Conservation (phyloP, 2,888 invertebrate species). For the Pyrochroa serraticornis region DNA sequence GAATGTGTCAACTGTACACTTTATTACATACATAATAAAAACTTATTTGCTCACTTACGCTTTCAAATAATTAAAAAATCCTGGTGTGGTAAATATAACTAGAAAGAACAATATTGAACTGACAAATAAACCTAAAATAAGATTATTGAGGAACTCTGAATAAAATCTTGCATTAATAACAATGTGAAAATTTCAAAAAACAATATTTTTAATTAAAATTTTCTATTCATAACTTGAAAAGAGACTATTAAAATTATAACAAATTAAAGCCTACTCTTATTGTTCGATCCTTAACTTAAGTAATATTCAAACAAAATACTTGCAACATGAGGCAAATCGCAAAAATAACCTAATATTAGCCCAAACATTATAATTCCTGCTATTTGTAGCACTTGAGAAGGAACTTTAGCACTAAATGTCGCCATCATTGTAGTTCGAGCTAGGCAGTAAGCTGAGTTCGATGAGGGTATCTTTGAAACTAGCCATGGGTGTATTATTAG, state of each 20-base stretch:
- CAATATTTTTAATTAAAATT: not conserved
- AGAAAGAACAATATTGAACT: too few species aligned
- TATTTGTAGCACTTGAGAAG: slow-evolving; percentile 74
- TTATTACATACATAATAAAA: slow-evolving; percentile 26
- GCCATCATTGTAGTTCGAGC: slow-evolving; percentile 63
- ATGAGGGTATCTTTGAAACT: slow-evolving; percentile 43
- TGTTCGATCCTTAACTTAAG: too few species aligned
- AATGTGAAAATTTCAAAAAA: too few species aligned
- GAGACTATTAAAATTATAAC: too few species aligned
- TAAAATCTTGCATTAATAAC: too few species aligned
- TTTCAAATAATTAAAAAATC: not conserved
- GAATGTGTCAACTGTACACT: slow-evolving; percentile 34
- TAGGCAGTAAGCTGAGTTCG: slow-evolving; percentile 53
- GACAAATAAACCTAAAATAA: too few species aligned
- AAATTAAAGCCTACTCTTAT: too few species aligned
- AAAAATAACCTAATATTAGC: slow-evolving; percentile 14
- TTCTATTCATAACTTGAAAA: not conserved
- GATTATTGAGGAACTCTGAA: too few species aligned
- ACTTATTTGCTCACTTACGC: slow-evolving; percentile 31
- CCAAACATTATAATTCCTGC: slow-evolving; percentile 33
- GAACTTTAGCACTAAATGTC: slow-evolving; percentile 80
- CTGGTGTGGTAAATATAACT: too few species aligned
- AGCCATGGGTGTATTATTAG: slow-evolving; percentile 90
- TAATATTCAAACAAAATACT: not conserved
- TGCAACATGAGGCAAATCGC: too few species aligned